Conservation (phyloP, 2,888 invertebrate genomes). For the Sminthurides aquaticus region DNA sequence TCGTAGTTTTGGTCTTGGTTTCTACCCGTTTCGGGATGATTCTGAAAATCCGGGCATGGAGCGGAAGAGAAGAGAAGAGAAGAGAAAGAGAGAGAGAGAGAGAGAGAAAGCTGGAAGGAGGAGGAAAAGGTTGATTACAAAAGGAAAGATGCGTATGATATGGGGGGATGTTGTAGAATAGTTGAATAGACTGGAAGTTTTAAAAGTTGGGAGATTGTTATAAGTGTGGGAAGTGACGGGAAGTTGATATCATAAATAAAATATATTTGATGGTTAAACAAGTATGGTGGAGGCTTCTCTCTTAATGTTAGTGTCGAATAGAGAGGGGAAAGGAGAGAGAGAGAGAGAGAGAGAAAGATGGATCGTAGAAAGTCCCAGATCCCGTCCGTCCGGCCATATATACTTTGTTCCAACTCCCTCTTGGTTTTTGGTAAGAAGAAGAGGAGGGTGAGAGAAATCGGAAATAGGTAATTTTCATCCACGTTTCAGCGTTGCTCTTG, state of each 20-base stretch:
- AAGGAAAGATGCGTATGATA: too few species aligned
- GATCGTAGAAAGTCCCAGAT: background rate
- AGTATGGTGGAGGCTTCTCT: too few species aligned
- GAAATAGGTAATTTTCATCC: slow-evolving; percentile 43
- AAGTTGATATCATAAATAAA: background rate
- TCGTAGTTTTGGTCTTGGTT: too few species aligned
- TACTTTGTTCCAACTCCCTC: background rate
- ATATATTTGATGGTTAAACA: background rate
- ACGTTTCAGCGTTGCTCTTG: slow-evolving; percentile 25
- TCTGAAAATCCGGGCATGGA: too few species aligned
- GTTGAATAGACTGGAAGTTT: too few species aligned
- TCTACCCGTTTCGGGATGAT: too few species aligned
- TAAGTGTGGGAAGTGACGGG: background rate
- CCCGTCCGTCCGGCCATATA: background rate
- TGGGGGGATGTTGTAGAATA: too few species aligned
- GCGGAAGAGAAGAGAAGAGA: too few species aligned
- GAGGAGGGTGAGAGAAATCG: slow-evolving; percentile 39
- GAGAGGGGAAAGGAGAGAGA: slow-evolving; percentile 12
- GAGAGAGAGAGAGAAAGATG: slow-evolving; percentile 13
- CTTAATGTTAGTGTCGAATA: slow-evolving; percentile 19
- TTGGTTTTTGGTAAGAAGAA: slow-evolving; percentile 9
- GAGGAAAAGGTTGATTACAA: too few species aligned
- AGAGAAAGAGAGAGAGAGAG: too few species aligned
- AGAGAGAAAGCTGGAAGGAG: too few species aligned
- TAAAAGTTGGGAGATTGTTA: too few species aligned